Evolutionary conservation across 2,113 vertebrate genomes (phyloP).

Genomic region (Sebastes fasciatus): DNA sequence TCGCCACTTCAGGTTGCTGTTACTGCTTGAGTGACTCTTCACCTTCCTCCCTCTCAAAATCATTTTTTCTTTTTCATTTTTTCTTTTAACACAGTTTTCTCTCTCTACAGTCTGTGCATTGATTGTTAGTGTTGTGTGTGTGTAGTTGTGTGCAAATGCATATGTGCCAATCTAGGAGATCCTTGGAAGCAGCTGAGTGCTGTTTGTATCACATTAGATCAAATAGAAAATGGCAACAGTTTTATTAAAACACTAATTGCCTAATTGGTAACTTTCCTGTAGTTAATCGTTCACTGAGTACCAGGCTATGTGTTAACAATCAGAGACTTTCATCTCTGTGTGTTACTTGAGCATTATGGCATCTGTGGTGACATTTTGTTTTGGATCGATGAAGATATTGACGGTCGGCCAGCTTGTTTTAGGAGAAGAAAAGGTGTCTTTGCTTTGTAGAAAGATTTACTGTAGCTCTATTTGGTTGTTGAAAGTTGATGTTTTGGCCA

Average conservation of each 20-base stretch:
- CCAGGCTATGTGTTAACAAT: background rate
- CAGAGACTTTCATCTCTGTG: background rate
- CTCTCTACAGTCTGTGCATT: background rate
- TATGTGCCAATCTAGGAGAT: background rate
- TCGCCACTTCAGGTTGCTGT: background rate
- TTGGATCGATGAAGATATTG: background rate
- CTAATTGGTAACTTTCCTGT: slow-evolving; percentile 6
- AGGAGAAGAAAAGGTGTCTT: background rate
- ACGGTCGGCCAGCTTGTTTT: background rate
- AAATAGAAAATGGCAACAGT: slow-evolving; percentile 38
- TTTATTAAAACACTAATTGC: slow-evolving; percentile 24
- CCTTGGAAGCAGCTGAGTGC: background rate
- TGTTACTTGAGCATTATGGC: background rate
- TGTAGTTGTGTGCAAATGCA: no score
- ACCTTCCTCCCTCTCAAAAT: slow-evolving; percentile 4
- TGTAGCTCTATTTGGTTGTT: background rate
- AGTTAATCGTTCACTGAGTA: background rate
- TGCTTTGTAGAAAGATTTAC: background rate
- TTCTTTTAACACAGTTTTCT: background rate
- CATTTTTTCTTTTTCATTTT: background rate
- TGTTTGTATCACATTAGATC: background rate
- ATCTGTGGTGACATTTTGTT: background rate
- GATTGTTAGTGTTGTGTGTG: background rate
- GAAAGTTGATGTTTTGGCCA: background rate
- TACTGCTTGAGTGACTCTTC: background rate